phyloP scores from a whole-genome alignment of 2,113 vertebrate genomes.

The Hippocampus barbouri region DNA sequence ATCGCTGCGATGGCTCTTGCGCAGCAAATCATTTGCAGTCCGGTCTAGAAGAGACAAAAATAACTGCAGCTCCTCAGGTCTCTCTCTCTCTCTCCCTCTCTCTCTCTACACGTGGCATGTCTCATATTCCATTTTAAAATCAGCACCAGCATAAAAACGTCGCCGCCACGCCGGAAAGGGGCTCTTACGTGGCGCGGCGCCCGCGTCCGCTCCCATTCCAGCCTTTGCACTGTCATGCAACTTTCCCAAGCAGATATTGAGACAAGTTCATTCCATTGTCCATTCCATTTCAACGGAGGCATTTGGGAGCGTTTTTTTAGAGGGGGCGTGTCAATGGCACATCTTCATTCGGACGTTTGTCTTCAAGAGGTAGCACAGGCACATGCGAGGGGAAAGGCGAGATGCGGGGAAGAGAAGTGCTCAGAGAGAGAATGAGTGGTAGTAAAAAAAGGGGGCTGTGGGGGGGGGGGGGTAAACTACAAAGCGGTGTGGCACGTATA shows the following conservation, averaged over 20 bases:
- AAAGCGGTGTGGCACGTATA: background rate
- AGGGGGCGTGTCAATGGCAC: no score
- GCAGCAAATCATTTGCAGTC: background rate
- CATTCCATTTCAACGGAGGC: no score
- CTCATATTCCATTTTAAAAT: background rate
- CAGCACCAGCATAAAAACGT: background rate
- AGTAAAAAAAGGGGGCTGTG: background rate
- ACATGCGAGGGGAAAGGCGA: no score
- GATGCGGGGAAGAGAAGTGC: no score
- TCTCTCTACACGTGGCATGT: background rate
- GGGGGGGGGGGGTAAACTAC: no score
- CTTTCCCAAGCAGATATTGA: constrained; percentile 4
- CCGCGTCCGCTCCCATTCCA: no score
- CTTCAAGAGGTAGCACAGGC: no score
- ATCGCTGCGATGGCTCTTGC: background rate
- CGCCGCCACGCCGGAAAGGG: background rate
- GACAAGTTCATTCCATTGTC: background rate
- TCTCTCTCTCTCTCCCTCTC: background rate
- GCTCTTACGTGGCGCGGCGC: no score
- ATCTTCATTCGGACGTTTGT: no score
- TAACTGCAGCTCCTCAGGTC: constrained; percentile 6
- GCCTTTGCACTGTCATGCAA: background rate
- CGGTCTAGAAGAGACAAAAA: background rate
- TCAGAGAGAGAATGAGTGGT: no score
- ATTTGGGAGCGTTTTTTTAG: no score